Evolutionary conservation across 2,888 invertebrate genomes (phyloP).

Genomic region (Volucella inanis): DNA sequence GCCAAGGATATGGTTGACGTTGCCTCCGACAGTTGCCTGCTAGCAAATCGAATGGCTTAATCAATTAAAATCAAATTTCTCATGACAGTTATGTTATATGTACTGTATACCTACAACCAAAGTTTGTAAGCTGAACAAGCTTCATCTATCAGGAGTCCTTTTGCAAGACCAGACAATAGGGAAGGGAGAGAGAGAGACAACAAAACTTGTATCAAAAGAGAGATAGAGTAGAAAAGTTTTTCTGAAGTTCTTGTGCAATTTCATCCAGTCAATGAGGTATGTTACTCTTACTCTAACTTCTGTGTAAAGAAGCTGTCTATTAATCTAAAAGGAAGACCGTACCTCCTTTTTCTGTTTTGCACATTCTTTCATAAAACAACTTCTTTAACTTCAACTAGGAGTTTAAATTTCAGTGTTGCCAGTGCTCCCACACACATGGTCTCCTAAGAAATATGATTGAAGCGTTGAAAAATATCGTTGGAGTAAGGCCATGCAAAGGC

Average conservation of each 20-base stretch:
- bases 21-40: slow-evolving; percentile 20
- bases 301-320: slow-evolving; percentile 61
- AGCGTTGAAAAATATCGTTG: too few relatives aligned
- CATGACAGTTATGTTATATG: slow-evolving; percentile 28
- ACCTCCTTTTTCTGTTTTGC: slow-evolving; percentile 35
- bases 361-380: slow-evolving; percentile 56
- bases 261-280: slow-evolving; percentile 33
- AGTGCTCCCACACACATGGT: too few relatives aligned
- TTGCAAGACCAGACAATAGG: slow-evolving; percentile 44
- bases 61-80: slow-evolving; percentile 72
- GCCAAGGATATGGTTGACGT: slow-evolving; percentile 3
- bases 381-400: too few relatives aligned
- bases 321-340: slow-evolving; percentile 67
- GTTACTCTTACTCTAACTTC: slow-evolving; percentile 10
- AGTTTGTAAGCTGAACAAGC: slow-evolving; percentile 14
- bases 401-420: too few relatives aligned
- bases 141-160: slow-evolving; percentile 53
- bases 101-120: slow-evolving; percentile 2
- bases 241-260: slow-evolving; percentile 1
- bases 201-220: slow-evolving; percentile 24
- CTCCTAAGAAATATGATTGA: too few relatives aligned
- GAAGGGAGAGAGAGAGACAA: slow-evolving; percentile 60
- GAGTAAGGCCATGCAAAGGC: too few relatives aligned
- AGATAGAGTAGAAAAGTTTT: too few relatives aligned
- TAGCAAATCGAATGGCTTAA: slow-evolving; percentile 58